Percentiles rank a stretch among this genome's conserved stretches.
Conservation (phyloP, 2,113 vertebrate genomes). For the Antigone vipio region DNA sequence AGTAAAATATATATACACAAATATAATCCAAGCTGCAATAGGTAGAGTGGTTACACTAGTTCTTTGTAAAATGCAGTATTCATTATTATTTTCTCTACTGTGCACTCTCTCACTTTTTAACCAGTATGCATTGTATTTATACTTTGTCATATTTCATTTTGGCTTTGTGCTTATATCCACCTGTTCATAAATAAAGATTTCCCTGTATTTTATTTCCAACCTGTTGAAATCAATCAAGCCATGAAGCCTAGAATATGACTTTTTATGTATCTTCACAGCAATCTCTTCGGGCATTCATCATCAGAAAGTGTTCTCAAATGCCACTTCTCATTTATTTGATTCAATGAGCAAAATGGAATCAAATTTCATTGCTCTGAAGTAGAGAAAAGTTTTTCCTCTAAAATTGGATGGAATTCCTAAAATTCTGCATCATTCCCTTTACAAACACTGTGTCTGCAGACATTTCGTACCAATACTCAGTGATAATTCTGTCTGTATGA, state of each 20-base stretch:
- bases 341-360: slow-evolving; percentile 29
- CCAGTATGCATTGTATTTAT: background rate
- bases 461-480: background rate
- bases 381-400: slow-evolving; percentile 20
- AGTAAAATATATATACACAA: background rate
- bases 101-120: background rate
- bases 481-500: background rate
- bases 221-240: slow-evolving; percentile 51
- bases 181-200: slow-evolving; percentile 55
- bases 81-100: background rate
- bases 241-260: slow-evolving; percentile 36
- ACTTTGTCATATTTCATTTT: slow-evolving; percentile 28
- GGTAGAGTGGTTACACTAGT: background rate
- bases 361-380: slow-evolving; percentile 32
- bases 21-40: background rate
- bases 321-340: slow-evolving; percentile 49
- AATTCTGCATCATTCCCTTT: background rate
- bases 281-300: slow-evolving; percentile 36
- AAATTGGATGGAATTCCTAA: background rate
- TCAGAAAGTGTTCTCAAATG: slow-evolving; percentile 50
- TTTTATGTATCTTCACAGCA: slow-evolving; percentile 50
- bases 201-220: slow-evolving; percentile 47
- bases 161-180: background rate
- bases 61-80: background rate
- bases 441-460: background rate